These are phyloP conservation scores for Liasis olivaceus DNA, from an alignment of 2,797 vertebrate genomes.

Conservation along the genomic window DNA sequence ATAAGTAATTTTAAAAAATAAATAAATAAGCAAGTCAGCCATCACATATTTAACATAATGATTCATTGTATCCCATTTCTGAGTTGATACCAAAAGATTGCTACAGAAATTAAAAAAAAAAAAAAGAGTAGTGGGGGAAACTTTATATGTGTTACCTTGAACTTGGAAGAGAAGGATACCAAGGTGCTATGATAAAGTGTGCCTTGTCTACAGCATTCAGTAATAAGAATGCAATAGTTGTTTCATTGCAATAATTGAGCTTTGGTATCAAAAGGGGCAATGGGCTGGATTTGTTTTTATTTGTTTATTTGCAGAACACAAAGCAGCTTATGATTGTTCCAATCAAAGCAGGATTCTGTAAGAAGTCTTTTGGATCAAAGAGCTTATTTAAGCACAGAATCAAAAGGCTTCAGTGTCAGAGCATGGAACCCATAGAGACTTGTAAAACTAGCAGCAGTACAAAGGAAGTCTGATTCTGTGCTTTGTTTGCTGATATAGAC, in stretches of 20 bases:
- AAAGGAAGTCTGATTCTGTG: slow-evolving; percentile 15
- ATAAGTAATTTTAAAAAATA: neutral
- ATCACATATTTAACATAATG: neutral
- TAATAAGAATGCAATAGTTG: neutral
- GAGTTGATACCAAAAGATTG: neutral
- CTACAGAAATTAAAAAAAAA: neutral
- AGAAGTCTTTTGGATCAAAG: slow-evolving; percentile 15
- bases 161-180: neutral
- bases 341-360: slow-evolving; percentile 23
- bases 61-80: neutral
- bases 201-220: neutral
- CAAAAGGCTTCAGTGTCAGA: slow-evolving; percentile 21
- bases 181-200: neutral
- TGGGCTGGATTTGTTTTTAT: neutral
- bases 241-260: neutral
- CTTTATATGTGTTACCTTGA: neutral
- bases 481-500: slow-evolving; percentile 28
- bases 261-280: slow-evolving; percentile 1
- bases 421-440: slow-evolving; percentile 13
- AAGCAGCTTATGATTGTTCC: slow-evolving; percentile 15
- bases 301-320: slow-evolving; percentile 4
- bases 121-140: neutral
- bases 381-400: slow-evolving; percentile 18
- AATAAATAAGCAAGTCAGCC: neutral
- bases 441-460: slow-evolving; percentile 15